Percentiles rank a stretch among this genome's conserved stretches.
Conservation (phyloP, 2,113 vertebrate species). For the Arvicanthis niloticus region DNA sequence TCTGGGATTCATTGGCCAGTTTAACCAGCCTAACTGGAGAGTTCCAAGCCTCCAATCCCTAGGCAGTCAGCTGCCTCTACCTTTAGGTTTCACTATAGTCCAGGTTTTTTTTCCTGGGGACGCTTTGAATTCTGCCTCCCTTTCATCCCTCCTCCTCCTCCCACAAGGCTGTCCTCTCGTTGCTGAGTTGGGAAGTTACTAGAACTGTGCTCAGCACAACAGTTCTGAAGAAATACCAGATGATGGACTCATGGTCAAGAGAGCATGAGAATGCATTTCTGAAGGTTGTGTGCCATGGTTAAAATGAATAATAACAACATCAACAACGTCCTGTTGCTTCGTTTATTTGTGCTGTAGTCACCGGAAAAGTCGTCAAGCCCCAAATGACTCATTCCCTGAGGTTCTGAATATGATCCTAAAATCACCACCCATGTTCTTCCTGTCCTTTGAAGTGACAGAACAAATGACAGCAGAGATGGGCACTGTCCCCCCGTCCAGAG, state of each 20-base stretch:
- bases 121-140: not conserved
- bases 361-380: slow-evolving; percentile 74
- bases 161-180: not conserved
- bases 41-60: not conserved
- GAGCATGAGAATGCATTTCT: slow-evolving; percentile 30
- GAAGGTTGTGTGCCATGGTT: slow-evolving; percentile 31
- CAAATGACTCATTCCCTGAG: slow-evolving; percentile 78
- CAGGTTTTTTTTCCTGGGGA: not conserved
- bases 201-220: not conserved
- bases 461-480: slow-evolving; percentile 77
- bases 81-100: not conserved
- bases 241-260: not conserved
- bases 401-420: slow-evolving; percentile 73
- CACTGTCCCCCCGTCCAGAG: slow-evolving; percentile 63
- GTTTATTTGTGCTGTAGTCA: slow-evolving; percentile 71
- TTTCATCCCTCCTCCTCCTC: not conserved
- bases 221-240: slow-evolving; percentile 32
- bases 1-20: not conserved
- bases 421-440: slow-evolving; percentile 79
- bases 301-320: slow-evolving; percentile 67
- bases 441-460: slow-evolving; percentile 81
- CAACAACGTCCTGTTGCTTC: slow-evolving; percentile 68
- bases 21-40: not conserved
- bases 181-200: not conserved
- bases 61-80: not conserved